A percentile compares a stretch with the other conserved stretches of the same genome.
These are phyloP conservation scores for Otus sunia DNA, from an alignment of 2,113 vertebrate genomes.

Conservation along the genomic window DNA sequence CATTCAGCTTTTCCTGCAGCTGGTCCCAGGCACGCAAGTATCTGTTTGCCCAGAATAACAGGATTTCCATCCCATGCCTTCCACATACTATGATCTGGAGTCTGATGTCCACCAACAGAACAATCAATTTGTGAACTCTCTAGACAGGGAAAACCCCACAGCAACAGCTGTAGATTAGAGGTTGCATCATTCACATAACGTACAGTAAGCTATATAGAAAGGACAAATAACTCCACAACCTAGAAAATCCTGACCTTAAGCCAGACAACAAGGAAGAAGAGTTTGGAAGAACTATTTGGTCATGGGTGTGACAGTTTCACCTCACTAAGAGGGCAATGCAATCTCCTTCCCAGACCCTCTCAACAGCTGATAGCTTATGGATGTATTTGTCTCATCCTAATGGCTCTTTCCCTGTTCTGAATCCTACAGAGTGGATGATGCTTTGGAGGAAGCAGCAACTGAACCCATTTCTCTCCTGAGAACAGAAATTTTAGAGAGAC, in stretches of 20 bases:
- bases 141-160: background rate
- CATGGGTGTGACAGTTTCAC: background rate
- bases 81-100: background rate
- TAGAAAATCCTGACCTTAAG: background rate
- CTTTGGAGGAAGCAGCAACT: background rate
- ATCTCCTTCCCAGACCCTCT: background rate
- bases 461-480: background rate
- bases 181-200: background rate
- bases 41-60: slow-evolving; percentile 8
- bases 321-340: background rate
- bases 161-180: background rate
- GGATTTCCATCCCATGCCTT: background rate
- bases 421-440: background rate
- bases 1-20: slow-evolving; percentile 4
- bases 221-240: background rate
- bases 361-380: background rate
- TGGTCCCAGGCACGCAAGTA: background rate
- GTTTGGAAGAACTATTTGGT: background rate
- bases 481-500: background rate
- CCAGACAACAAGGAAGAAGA: background rate
- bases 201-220: background rate
- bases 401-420: background rate
- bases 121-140: background rate
- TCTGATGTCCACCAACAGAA: background rate
- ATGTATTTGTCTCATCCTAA: background rate